Evolutionary conservation across 2,113 vertebrate genomes (phyloP), one percentile per base, ranked within the genome.

Genomic region (Ceyx melanurus): DNA sequence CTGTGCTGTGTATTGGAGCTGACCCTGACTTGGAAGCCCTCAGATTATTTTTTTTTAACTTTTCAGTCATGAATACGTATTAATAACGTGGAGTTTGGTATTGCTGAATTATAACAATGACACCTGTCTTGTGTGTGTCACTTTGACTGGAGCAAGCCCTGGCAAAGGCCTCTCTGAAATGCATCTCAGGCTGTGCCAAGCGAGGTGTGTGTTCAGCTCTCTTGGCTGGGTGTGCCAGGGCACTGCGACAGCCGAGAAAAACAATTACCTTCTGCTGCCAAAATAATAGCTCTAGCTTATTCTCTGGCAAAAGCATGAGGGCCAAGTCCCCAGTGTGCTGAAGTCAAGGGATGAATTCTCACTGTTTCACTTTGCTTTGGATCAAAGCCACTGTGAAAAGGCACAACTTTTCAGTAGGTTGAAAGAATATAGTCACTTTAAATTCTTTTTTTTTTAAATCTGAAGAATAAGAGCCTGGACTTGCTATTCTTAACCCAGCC

Each of bases 331-430:
- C 23, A 35, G 25, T 65, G 23, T 68, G 18, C 0, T 86, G 83
- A 86, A 83, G 79, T 74, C 43, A 71, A 71, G 68, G 65, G 48
- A 90, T 88, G 35, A 70, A 81, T 88, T 86, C 73, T 61, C 22
- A 8, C 83, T 92, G 72, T 81, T 94, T 90, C 5, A 7, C 45
- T 81, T 43, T 61, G 82, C 56, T 94, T 81, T 93, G 60, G 78
- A 82, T 94, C 62, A 93, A 90, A 89, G 89, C 57, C 35, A 7
- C 29, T 14, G 11, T 75, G 58, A 19, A 73, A 78, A 85, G n/a
- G 37, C 66, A 79, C 2, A 4, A 1, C 51, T 53, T 79, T 83
- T 77, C 73, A 60, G n/a, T 54, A 53, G n/a, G 61, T 86, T 92
- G 29, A 74, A 86, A 67, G 53, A 67, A 77, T 28, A 68, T 15